These are phyloP conservation scores for Salvelinus alpinus DNA, from an alignment of 2,113 vertebrate species.

Conservation along the genomic window DNA sequence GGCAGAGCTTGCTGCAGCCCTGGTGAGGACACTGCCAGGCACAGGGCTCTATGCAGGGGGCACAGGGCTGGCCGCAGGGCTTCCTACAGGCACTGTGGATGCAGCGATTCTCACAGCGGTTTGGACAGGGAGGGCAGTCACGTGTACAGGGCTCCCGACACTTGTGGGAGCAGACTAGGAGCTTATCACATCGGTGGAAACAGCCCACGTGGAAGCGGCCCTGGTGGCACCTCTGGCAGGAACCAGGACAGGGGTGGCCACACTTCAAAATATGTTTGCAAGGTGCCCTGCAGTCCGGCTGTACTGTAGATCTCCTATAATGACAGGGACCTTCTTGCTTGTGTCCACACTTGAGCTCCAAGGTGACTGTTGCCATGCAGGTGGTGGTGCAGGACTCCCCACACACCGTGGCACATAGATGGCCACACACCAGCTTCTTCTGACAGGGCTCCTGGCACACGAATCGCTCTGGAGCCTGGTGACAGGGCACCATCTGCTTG, in stretches of 20 bases:
- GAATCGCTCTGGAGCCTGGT: constrained; percentile 66
- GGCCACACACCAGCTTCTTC: constrained; percentile 78
- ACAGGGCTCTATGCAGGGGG: constrained; percentile 85
- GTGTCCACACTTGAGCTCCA: constrained; percentile 81
- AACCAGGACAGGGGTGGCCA: constrained; percentile 83
- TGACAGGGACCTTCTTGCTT: constrained; percentile 73
- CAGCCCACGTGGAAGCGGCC: constrained; percentile 84
- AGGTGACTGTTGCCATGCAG: constrained; percentile 69
- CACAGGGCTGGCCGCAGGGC: constrained; percentile 81
- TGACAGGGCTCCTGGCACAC: constrained; percentile 77
- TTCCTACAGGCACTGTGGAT: constrained; percentile 85
- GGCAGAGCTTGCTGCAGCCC: constrained; percentile 84
- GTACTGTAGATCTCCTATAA: not conserved
- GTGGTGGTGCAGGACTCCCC: constrained; percentile 70
- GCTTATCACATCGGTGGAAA: constrained; percentile 65
- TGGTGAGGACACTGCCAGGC: constrained; percentile 85
- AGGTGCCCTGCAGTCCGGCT: constrained; percentile 57
- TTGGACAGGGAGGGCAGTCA: constrained; percentile 81
- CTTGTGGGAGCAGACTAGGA: constrained; percentile 86
- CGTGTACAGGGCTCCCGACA: constrained; percentile 82
- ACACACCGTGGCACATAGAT: constrained; percentile 76
- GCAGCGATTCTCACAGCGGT: constrained; percentile 83
- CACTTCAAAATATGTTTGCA: constrained; percentile 78
- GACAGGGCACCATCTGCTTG: constrained; percentile 85
- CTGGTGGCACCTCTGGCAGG: constrained; percentile 80